phyloP scores from a whole-genome alignment of 2,797 vertebrate species.

The Lycodopsis pacificus region DNA sequence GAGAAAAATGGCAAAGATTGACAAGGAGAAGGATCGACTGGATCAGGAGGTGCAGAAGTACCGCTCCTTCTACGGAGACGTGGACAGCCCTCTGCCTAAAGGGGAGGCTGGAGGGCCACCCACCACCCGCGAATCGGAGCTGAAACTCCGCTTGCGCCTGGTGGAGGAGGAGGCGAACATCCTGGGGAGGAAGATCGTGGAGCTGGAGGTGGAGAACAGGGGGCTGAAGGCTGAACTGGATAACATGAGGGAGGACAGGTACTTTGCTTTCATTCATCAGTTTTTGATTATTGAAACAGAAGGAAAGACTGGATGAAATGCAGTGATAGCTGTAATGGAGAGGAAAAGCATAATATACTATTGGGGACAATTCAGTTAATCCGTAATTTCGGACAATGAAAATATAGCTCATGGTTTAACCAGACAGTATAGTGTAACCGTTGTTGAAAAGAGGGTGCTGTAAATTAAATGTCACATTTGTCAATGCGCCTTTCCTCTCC shows the following conservation, averaged over 20 bases:
- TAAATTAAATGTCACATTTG: background rate
- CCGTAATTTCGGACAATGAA: background rate
- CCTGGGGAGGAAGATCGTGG: slow-evolving; percentile 97
- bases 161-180: slow-evolving; percentile 99
- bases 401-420: background rate
- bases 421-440: background rate
- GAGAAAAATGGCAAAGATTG: slow-evolving; percentile 99
- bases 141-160: slow-evolving; percentile 94
- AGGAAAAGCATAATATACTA: background rate
- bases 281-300: background rate
- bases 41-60: slow-evolving; percentile 98
- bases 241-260: slow-evolving; percentile 93
- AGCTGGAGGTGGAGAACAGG: slow-evolving; percentile 97
- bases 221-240: slow-evolving; percentile 98
- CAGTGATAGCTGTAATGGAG: background rate
- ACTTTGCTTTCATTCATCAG: background rate
- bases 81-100: slow-evolving; percentile 97
- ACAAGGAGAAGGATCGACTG: slow-evolving; percentile 97
- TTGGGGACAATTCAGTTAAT: background rate
- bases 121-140: slow-evolving; percentile 95
- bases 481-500: background rate
- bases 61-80: slow-evolving; percentile 96
- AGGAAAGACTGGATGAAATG: background rate
- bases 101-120: slow-evolving; percentile 97
- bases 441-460: background rate